Conservation (phyloP, 1,140 invertebrate species). For the Ips typographus region DNA sequence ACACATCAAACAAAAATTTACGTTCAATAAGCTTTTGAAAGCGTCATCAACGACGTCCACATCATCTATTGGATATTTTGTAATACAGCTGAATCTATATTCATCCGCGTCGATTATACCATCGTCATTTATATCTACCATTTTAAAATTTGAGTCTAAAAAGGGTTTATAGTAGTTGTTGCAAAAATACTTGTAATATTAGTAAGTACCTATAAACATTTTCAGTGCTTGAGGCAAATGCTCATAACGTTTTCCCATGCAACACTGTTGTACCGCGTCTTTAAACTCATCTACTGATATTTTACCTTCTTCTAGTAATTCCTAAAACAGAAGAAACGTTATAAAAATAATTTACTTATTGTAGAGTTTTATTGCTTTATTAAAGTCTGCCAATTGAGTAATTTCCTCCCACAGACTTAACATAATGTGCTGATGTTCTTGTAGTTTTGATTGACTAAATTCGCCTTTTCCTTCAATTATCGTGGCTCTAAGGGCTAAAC, state of each 20-base stretch:
- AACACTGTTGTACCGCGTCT: slow-evolving; percentile 75
- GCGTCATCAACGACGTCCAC: slow-evolving; percentile 74
- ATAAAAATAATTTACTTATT: neutral
- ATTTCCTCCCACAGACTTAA: slow-evolving; percentile 81
- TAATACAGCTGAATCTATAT: slow-evolving; percentile 79
- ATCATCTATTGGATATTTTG: slow-evolving; percentile 73
- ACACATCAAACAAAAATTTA: slow-evolving; percentile 53
- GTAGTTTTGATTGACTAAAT: slow-evolving; percentile 66
- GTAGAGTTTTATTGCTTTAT: slow-evolving; percentile 64
- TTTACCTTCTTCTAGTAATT: slow-evolving; percentile 69
- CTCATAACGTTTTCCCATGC: slow-evolving; percentile 74
- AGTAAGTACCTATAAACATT: slow-evolving; percentile 64
- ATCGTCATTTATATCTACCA: slow-evolving; percentile 78
- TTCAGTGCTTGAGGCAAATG: slow-evolving; percentile 79
- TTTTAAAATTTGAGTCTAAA: slow-evolving; percentile 71
- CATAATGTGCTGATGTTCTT: slow-evolving; percentile 80
- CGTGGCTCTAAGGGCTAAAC: slow-evolving; percentile 75
- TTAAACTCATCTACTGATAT: slow-evolving; percentile 82
- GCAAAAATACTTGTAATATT: no score
- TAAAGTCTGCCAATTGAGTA: slow-evolving; percentile 78
- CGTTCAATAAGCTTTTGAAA: slow-evolving; percentile 73
- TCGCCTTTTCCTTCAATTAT: slow-evolving; percentile 80
- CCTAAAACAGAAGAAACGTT: slow-evolving; percentile 24
- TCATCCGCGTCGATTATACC: slow-evolving; percentile 76
- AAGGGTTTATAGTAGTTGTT: neutral